Evolutionary conservation across 2,113 vertebrate genomes (phyloP).

Genomic region (Semnornis frantzii): DNA sequence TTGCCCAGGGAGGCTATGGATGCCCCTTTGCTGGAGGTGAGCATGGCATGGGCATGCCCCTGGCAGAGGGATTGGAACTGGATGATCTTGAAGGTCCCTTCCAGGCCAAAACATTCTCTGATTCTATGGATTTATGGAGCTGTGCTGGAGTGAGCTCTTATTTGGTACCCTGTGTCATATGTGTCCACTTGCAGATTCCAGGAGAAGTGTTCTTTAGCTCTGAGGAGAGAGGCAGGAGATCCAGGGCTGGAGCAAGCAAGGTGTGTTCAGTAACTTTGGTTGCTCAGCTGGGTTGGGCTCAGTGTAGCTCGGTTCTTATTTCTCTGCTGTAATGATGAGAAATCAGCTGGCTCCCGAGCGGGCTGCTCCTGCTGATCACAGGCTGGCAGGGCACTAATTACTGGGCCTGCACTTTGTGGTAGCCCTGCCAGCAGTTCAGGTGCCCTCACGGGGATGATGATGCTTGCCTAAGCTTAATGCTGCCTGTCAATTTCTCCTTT

Average conservation of each 20-base stretch:
- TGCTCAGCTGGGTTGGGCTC: not conserved
- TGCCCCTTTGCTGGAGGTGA: too few species aligned
- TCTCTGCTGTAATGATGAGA: not conserved
- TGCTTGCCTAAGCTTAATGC: not conserved
- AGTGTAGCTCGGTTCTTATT: not conserved
- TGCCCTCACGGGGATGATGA: not conserved
- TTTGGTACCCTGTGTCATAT: not conserved
- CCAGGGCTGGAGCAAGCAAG: not conserved
- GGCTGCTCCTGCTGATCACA: not conserved
- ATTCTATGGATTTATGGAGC: not conserved
- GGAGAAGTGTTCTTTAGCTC: not conserved
- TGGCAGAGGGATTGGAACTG: too few species aligned
- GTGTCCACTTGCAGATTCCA: not conserved
- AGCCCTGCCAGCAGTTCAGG: not conserved
- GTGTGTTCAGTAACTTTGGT: not conserved
- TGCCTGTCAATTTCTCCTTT: not conserved
- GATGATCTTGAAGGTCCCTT: too few species aligned
- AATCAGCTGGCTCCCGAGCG: not conserved
- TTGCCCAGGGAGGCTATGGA: too few species aligned
- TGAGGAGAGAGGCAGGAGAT: not conserved
- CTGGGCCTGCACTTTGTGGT: not conserved
- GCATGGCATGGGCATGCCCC: too few species aligned
- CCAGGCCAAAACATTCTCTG: too few species aligned
- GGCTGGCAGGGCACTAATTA: slow-evolving; percentile 1
- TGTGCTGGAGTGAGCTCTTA: not conserved